phyloP scores from a whole-genome alignment of 2,113 vertebrate species.

The Setophaga kirtlandii region DNA sequence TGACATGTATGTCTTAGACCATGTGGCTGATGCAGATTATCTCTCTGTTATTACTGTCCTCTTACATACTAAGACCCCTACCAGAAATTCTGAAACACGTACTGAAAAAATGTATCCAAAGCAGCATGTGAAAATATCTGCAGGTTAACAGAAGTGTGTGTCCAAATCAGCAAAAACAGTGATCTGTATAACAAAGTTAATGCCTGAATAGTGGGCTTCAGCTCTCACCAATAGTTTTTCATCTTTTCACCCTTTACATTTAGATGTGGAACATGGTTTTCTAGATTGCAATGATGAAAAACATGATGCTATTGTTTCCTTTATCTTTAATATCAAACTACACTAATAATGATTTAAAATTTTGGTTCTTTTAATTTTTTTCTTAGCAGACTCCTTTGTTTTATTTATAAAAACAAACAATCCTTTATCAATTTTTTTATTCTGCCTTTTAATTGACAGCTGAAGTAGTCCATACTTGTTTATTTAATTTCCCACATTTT shows the following conservation, averaged over 20 bases:
- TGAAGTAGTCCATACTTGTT: not conserved
- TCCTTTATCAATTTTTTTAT: not conserved
- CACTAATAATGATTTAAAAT: not conserved
- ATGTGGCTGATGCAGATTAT: not conserved
- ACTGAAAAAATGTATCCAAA: not conserved
- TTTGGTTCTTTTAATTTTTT: not conserved
- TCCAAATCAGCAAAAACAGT: not conserved
- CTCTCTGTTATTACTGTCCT: rapidly evolving
- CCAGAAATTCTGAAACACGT: not conserved
- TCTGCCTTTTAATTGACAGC: not conserved
- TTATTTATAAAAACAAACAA: not conserved
- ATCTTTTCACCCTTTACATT: not conserved
- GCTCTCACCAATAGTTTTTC: not conserved
- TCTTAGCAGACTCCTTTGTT: not conserved
- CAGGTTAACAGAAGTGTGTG: not conserved
- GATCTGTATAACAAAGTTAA: not conserved
- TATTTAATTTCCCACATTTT: not conserved
- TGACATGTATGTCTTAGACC: not conserved
- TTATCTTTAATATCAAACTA: not conserved
- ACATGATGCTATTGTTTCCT: not conserved
- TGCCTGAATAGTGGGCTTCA: not conserved
- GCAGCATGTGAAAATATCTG: not conserved
- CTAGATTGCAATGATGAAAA: not conserved
- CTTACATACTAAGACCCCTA: not conserved
- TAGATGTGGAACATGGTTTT: not conserved